A percentile compares a stretch with the other conserved stretches of the same genome.
Conservation (phyloP, 2,797 vertebrate species). For the Alosa sapidissima region DNA sequence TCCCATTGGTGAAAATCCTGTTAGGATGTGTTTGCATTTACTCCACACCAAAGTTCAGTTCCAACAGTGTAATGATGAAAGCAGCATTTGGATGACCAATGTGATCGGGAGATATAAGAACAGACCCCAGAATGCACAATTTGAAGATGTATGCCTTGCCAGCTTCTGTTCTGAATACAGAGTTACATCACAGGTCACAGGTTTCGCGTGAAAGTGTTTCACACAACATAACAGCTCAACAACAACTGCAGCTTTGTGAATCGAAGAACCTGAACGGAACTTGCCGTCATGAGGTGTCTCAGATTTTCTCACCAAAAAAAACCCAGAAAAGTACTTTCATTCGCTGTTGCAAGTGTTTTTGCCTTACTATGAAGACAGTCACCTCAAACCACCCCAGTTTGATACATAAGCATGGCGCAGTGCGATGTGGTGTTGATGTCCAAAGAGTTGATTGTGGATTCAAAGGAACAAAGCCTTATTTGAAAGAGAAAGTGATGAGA, state of each 20-base stretch:
- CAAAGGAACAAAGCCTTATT: not conserved
- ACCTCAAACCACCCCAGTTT: not conserved
- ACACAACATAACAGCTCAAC: not conserved
- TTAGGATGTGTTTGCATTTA: constrained; percentile 24
- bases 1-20: too few relatives aligned
- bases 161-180: constrained; percentile 27
- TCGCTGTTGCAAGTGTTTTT: constrained; percentile 21
- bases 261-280: not conserved
- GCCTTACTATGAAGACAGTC: not conserved
- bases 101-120: constrained; percentile 1
- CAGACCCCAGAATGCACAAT: too few relatives aligned
- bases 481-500: constrained; percentile 26
- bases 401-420: not conserved
- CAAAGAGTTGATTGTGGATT: not conserved
- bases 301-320: constrained; percentile 26
- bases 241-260: too few relatives aligned
- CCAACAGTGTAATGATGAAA: not conserved
- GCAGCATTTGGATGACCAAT: too few relatives aligned
- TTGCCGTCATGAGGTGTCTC: constrained; percentile 18
- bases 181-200: not conserved
- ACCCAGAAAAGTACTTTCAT: constrained; percentile 30
- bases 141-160: constrained; percentile 23
- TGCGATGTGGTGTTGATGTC: not conserved
- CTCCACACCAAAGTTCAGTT: not conserved
- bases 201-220: not conserved